A percentile compares a stretch with the other conserved stretches of the same genome.
phyloP scores from a whole-genome alignment of 2,888 invertebrate genomes.

The Caenorhabditis becei region DNA sequence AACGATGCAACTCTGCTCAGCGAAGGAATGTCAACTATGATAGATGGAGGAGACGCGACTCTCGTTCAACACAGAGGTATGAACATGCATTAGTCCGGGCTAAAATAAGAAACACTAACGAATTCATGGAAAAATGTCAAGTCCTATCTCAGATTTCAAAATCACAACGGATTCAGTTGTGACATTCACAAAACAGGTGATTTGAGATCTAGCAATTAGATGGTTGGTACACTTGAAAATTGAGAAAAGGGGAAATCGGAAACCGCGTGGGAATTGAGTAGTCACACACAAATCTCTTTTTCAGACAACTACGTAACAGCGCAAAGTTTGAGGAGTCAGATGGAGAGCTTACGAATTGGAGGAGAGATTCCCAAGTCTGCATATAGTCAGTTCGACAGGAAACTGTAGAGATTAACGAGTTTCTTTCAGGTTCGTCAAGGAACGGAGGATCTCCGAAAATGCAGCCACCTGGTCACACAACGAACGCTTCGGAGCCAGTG shows the following conservation, averaged over 20 bases:
- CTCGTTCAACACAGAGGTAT: conserved; percentile 49
- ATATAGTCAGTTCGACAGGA: conserved; percentile 17
- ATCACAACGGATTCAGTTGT: neutral
- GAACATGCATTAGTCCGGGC: neutral
- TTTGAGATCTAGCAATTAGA: neutral
- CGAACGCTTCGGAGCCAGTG: conserved; percentile 21
- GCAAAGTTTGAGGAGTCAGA: conserved; percentile 69
- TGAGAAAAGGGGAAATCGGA: too few species aligned
- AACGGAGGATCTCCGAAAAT: conserved; percentile 34
- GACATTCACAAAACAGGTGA: neutral
- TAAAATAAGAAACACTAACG: too few species aligned
- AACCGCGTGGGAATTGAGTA: too few species aligned
- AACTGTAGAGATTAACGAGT: neutral
- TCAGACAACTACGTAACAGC: conserved; percentile 68
- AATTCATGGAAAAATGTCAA: neutral
- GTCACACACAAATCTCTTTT: too few species aligned
- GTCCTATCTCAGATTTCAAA: neutral
- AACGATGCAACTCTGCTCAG: conserved; percentile 59
- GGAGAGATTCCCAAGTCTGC: conserved; percentile 70
- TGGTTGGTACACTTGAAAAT: neutral
- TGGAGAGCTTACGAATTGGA: conserved; percentile 72
- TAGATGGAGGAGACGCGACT: conserved; percentile 63
- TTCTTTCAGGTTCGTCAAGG: conserved; percentile 33
- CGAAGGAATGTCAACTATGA: conserved; percentile 66
- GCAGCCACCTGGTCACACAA: conserved; percentile 31